Percentiles rank a stretch among this genome's conserved stretches.
Conservation (phyloP, 2,113 vertebrate genomes). For the Atlantisia rogersi region DNA sequence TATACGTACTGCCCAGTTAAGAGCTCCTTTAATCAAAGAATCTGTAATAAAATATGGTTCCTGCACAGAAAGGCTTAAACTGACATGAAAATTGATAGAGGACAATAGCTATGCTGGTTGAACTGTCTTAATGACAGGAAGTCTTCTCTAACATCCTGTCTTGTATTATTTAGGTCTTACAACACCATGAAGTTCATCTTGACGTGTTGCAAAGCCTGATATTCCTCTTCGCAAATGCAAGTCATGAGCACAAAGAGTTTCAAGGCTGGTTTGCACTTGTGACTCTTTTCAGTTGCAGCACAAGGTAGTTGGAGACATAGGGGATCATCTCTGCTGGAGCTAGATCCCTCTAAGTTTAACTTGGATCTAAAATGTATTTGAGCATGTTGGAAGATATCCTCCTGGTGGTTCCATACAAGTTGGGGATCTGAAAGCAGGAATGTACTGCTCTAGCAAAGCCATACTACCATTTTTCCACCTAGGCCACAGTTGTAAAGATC, state of each 20-base stretch:
- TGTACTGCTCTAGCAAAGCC: background rate
- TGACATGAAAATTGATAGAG: background rate
- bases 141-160: background rate
- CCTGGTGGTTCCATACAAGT: background rate
- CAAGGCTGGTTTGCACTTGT: background rate
- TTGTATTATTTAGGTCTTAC: background rate
- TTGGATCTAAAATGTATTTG: accelerated
- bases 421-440: background rate
- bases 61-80: background rate
- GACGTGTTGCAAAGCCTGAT: background rate
- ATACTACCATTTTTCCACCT: background rate
- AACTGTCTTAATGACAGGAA: background rate
- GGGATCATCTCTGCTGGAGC: background rate
- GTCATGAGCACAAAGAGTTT: background rate
- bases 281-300: background rate
- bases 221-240: background rate
- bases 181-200: background rate
- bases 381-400: background rate
- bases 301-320: background rate
- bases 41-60: background rate
- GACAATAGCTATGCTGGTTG: background rate
- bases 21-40: background rate
- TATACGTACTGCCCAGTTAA: background rate
- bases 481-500: background rate
- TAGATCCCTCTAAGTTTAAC: background rate